Conservation (phyloP, 2,888 invertebrate species). For the Uloborus plumipes region DNA sequence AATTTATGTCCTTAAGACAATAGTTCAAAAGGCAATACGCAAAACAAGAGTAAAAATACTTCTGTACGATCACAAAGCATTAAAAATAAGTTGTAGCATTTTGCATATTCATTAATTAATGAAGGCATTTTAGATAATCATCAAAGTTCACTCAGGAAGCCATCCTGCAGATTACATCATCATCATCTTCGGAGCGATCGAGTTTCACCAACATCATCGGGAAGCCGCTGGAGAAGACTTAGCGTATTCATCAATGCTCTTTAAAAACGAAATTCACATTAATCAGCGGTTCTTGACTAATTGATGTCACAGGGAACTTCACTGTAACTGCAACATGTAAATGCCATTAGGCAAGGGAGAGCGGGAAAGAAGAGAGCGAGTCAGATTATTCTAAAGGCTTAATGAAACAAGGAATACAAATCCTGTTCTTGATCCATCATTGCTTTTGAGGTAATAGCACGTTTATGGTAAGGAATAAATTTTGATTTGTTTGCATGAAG, state of each 20-base stretch:
- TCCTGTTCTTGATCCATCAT: conserved; percentile 11
- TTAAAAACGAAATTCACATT: conserved; percentile 20
- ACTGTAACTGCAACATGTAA: conserved; percentile 27
- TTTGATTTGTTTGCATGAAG: conserved; percentile 8
- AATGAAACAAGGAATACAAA: background rate
- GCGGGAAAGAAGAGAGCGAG: background rate
- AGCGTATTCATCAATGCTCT: conserved; percentile 35
- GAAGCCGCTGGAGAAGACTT: background rate
- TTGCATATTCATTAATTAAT: too few species aligned
- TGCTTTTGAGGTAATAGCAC: conserved; percentile 12
- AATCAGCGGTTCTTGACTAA: conserved; percentile 36
- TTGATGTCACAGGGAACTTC: conserved; percentile 33
- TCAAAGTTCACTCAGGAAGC: too few species aligned
- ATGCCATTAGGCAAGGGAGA: conserved; percentile 20
- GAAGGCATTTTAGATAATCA: too few species aligned
- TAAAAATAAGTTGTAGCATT: too few species aligned
- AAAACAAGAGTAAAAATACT: too few species aligned
- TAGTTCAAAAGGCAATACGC: too few species aligned
- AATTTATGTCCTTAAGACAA: too few species aligned
- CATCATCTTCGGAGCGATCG: too few species aligned
- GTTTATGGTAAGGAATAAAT: conserved; percentile 11
- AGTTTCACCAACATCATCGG: background rate
- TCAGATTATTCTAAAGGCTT: background rate
- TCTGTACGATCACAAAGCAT: too few species aligned
- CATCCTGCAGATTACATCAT: too few species aligned